Evolutionary conservation across 64 coral and sea anemone genomes (phyloP), one percentile per base, ranked within the genome.

Genomic region (Stichodactyla helianthus): DNA sequence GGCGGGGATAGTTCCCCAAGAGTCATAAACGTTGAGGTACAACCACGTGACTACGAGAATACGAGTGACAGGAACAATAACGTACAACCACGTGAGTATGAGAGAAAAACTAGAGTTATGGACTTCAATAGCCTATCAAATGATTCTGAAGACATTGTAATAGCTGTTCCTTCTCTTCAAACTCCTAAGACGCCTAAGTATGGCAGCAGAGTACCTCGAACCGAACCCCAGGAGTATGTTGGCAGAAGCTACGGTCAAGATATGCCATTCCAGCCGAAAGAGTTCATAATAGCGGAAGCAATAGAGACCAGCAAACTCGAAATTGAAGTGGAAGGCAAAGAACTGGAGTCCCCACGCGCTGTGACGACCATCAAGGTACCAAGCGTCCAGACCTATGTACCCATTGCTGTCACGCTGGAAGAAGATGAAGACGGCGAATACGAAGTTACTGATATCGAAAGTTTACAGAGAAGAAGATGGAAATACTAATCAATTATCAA

Each of bases 351-450:
- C 54, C 55, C 83, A 57, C 55, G 52, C 8, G 53, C 83, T 11
- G 83, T 84, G 55, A 71, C 84, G 53, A 62, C 90, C 22, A 82
- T 92, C 19, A 84, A 71, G 51, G 90, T 87, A 27, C 86, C 51
- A 13, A 92, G 90, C 52, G 85, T 82, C 52, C 77, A 74, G 58
- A 92, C 85, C 58, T 89, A 90, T 87, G 67, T 64, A n/a, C 85
- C 94, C 5, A 60, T 97, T 51, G 63, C 84, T 50, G 91, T 93
- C 55, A 90, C 91, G 19, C 77, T 93, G 35, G 94, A 97, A 56
- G 91, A 93, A 27, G 91, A 97, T 83, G 86, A 90, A 2, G 84
- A 93, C 55, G 91, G 91, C 6, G 85, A 90, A 50, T 90, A 87
- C 61, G 91, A 93, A 58, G 77, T 97, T 53, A 89, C 85, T 19